Conservation (phyloP, 2,113 vertebrate genomes). For the Semicossyphus pulcher region DNA sequence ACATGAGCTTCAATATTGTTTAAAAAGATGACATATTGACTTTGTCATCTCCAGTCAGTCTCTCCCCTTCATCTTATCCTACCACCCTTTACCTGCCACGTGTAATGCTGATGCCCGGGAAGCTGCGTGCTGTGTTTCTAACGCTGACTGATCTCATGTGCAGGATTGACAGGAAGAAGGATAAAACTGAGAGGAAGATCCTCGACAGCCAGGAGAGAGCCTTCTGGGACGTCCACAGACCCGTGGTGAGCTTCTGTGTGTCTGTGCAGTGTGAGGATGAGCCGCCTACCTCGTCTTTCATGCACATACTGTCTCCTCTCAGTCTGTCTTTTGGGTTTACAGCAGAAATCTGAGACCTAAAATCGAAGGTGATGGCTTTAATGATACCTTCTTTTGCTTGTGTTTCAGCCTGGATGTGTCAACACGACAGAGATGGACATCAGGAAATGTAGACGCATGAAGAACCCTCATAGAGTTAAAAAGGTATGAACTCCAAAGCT, state of each 20-base stretch:
- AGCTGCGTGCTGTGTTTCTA: conserved; percentile 5
- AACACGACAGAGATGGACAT: conserved; percentile 99
- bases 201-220: conserved; percentile 98
- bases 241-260: conserved; percentile 76
- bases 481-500: conserved; percentile 84
- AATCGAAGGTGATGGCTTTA: background rate
- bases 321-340: background rate
- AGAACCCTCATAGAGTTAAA: conserved; percentile 96
- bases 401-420: conserved; percentile 95
- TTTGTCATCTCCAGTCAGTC: background rate
- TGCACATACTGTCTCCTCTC: background rate
- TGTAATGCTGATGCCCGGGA: background rate
- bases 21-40: conserved; percentile 2
- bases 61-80: background rate
- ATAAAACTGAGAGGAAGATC: conserved; percentile 98
- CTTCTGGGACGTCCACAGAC: conserved; percentile 99
- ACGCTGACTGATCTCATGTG: conserved; percentile 57
- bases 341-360: background rate
- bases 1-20: background rate
- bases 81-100: background rate
- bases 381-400: background rate
- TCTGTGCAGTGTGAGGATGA: no score
- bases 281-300: conserved; percentile 7
- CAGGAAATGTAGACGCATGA: conserved; percentile 97
- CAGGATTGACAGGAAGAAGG: conserved; percentile 98